Evolutionary conservation across 2,888 invertebrate genomes (phyloP), one percentile per base, ranked within the genome.

Genomic region (Choristoneura rosaceana): DNA sequence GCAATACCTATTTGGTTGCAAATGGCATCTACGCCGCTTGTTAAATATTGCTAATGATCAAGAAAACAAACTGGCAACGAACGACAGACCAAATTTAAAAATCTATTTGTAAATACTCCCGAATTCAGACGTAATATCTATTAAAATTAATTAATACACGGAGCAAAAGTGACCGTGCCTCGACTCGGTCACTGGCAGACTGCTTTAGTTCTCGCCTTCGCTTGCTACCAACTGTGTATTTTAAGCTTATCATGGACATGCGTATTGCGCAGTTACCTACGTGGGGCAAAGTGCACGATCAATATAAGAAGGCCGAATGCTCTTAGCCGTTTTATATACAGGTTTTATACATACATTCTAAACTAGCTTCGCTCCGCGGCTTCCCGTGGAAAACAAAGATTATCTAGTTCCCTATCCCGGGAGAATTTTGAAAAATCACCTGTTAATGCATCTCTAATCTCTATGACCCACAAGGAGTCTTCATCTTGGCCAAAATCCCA

Each of bases 261-360:
- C 73, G 75, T 69, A 68, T 66, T 33, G 15, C 45, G 38, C 52
- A 52, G 52, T 52, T 52, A 8, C 15, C 50, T 52, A 52, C 17
- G 8, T 17, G 15, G 69, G 38, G 41, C 74, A 70, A 74, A 74
- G 71, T 74, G 68, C 69, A 70, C 59, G 74, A 74, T 74, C 74
- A 64, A 74, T 74, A 74, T 25, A 33, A 52, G 15, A 50, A 15
- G 8, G 2, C 15, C 8, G 17, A n/a, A 14, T 47, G 47, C n/a
- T 52, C 5, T 3, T 33, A 25, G 55, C 25, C 55, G 25, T 12
- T 12, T 12, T n/a, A n/a, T n/a, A n/a, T n/a, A n/a, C n/a, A n/a
- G n/a, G 25, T 12, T 12, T 12, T 4, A 55, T 12, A 25, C 15
- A 14, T 25, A 25, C 12, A 52, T 52, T 52, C 9, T 7, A 52